Percentiles rank a stretch among this genome's conserved stretches.
These are phyloP conservation scores for Acyrthosiphon pisum DNA, from an alignment of 1,140 invertebrate genomes.

Conservation along the genomic window DNA sequence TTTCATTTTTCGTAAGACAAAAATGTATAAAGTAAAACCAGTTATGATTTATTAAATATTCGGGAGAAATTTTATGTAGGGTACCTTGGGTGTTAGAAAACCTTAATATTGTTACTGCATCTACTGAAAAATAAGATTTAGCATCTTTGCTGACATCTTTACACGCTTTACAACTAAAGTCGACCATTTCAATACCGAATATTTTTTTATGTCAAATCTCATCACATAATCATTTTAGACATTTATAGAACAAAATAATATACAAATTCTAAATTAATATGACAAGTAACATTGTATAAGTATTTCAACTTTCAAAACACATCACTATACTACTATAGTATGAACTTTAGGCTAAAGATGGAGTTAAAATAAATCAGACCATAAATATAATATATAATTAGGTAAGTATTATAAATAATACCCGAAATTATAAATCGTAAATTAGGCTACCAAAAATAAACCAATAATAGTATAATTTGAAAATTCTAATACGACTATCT, in stretches of 20 bases:
- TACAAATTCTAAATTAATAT: background rate
- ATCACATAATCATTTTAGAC: background rate
- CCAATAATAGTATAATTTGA: background rate
- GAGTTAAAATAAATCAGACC: background rate
- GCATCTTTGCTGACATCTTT: background rate
- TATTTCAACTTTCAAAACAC: background rate
- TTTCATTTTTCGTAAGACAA: constrained; percentile 5
- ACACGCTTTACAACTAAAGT: background rate
- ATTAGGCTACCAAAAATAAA: background rate
- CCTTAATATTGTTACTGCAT: too few relatives aligned
- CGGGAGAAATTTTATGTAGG: background rate
- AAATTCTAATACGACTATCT: too few relatives aligned
- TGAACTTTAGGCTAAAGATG: too few relatives aligned
- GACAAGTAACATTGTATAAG: background rate
- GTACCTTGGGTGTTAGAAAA: background rate
- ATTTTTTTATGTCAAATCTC: background rate
- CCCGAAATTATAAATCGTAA: background rate
- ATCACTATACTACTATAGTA: background rate
- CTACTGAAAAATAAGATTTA: background rate
- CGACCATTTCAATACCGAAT: background rate
- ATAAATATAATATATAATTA: background rate
- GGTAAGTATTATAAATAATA: background rate
- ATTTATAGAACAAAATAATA: background rate
- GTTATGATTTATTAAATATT: constrained; percentile 47
- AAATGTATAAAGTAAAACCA: background rate